phyloP scores from a whole-genome alignment of 64 coral and sea anemone species.

The Actinia equina region DNA sequence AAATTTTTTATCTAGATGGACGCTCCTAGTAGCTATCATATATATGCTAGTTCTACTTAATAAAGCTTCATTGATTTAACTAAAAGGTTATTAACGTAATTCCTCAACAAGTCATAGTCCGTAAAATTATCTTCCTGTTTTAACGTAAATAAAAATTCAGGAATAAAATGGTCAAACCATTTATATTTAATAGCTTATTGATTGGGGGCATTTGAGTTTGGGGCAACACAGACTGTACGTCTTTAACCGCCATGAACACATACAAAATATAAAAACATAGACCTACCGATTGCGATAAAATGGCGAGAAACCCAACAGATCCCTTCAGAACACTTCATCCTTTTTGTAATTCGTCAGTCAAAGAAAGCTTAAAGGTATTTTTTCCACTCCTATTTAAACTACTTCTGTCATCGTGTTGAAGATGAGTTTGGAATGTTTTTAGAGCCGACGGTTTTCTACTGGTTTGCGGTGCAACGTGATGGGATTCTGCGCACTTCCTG shows the following conservation, averaged over 20 bases:
- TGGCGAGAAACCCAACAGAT: background rate
- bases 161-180: background rate
- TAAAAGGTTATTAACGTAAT: background rate
- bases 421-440: conserved; percentile 1
- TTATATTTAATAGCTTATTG: background rate
- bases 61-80: background rate
- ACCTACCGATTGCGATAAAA: conserved; percentile 1
- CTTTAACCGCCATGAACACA: background rate
- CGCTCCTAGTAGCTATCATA: too few species aligned
- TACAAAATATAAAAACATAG: background rate
- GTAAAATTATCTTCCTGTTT: background rate
- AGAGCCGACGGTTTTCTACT: background rate
- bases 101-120: background rate
- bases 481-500: background rate
- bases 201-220: background rate
- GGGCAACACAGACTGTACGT: background rate
- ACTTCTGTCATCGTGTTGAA: background rate
- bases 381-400: background rate
- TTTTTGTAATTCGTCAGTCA: background rate
- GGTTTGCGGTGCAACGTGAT: background rate
- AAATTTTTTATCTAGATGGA: background rate
- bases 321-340: background rate
- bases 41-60: background rate
- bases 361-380: background rate
- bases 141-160: background rate